Percentiles rank a stretch among this genome's conserved stretches.
phyloP scores from a whole-genome alignment of 2,888 invertebrate species.

The Ophonus ardosiacus region DNA sequence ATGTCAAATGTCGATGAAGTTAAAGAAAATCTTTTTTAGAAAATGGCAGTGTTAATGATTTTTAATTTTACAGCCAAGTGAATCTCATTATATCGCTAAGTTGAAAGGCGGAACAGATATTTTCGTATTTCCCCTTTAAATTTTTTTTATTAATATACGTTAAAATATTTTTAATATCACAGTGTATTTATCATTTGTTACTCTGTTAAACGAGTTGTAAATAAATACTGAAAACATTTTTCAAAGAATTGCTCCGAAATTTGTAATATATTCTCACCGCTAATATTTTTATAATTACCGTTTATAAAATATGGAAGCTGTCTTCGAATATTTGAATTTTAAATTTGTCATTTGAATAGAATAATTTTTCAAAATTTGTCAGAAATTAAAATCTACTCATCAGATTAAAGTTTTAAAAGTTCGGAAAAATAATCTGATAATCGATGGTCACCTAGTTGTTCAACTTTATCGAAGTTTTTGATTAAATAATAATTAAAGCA shows the following conservation, averaged over 20 bases:
- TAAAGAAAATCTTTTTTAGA: background rate
- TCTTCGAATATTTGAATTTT: slow-evolving; percentile 4
- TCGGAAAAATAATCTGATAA: background rate
- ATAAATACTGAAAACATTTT: background rate
- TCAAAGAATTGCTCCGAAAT: background rate
- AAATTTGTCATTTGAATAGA: slow-evolving; percentile 4
- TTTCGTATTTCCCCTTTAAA: background rate
- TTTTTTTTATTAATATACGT: background rate
- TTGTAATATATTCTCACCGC: background rate
- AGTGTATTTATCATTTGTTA: background rate
- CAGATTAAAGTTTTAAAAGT: background rate
- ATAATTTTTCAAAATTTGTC: slow-evolving; percentile 16
- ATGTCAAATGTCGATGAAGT: background rate
- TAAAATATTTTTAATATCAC: background rate
- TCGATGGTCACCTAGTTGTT: background rate
- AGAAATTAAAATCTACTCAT: background rate
- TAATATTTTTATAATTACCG: background rate
- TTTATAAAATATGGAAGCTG: background rate
- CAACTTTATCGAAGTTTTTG: background rate
- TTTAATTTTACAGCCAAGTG: background rate
- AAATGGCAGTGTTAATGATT: background rate
- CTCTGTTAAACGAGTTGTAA: background rate
- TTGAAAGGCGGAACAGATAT: background rate
- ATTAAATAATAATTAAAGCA: background rate
- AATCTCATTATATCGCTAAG: background rate